Base-by-base conservation (phyloP, 2,888 invertebrate species). In the Idaea biselata region DNA sequence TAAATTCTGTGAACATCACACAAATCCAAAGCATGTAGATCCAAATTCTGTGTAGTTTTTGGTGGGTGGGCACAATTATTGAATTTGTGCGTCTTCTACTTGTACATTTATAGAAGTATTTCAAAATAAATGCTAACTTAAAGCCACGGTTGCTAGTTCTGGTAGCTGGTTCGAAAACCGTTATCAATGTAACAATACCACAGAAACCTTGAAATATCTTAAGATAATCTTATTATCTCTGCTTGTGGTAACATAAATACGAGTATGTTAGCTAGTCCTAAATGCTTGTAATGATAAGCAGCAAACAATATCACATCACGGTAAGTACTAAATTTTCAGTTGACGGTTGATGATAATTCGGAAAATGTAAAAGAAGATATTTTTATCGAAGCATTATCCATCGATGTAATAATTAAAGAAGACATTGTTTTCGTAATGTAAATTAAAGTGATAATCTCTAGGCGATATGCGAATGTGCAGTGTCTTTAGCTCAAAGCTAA, bases 401-500 rank as follows among this genome's bases (percentile, higher is more conserved):
- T 32, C 11, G 1, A 44, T 33, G 14, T 44, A 0, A 44, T 8
- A 14, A 14, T 8, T 14, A 8, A 32, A 32, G 8, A 44, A 14
- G 44, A 44, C 8, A 11, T 44, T 8, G 14, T 3, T 3, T 7
- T 14, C 0, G 14, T 14, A 44, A 3, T 14, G 3, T 7, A 14
- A 11, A 44, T 7, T 44, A 11, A 44, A 60, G n/a, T 14, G 17
- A 58, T 59, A 7, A 16, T 54, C 16, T 58, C 58, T 60, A 54
- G 58, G 59, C 59, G 63, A 66, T 61, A n/a, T 56, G 60, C 57
- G 55, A 63, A 63, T 60, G 56, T 60, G 63, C 60, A 58, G 64
- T 62, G 14, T 25, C 18, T 67, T 66, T 64, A 66, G 69, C 69
- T 68, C 68, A 70, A 65, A 70, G 67, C 25, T 17, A 59, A 16